Conservation (phyloP, 2,888 invertebrate species). For the Euspilapteryx auroguttella region DNA sequence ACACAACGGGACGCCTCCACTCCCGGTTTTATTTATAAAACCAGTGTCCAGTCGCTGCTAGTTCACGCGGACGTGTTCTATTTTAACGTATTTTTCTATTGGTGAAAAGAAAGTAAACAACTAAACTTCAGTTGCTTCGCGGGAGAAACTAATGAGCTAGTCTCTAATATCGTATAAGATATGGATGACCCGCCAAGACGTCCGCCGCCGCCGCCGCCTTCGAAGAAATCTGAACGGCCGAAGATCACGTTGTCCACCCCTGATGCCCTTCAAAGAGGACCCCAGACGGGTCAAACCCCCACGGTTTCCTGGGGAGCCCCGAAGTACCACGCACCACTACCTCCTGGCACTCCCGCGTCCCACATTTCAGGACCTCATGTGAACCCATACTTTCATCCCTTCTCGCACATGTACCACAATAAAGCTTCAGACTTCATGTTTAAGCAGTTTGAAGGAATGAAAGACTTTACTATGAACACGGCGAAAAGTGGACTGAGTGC, state of each 20-base stretch:
- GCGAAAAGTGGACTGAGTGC: conserved; percentile 79
- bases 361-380: conserved; percentile 31
- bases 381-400: conserved; percentile 38
- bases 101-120: too few species aligned
- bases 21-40: conserved; percentile 48
- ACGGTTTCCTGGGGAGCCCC: conserved; percentile 22
- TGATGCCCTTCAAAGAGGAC: too few species aligned
- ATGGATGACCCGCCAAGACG: too few species aligned
- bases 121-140: too few species aligned
- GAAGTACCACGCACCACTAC: conserved; percentile 24
- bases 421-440: conserved; percentile 80
- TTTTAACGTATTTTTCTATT: too few species aligned
- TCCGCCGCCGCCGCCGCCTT: conserved; percentile 35
- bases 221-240: conserved; percentile 28
- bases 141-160: too few species aligned
- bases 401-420: conserved; percentile 57
- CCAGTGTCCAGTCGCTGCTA: conserved; percentile 37
- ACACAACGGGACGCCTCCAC: conserved; percentile 32
- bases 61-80: conserved; percentile 33
- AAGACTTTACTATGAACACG: conserved; percentile 71
- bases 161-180: too few species aligned
- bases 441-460: conserved; percentile 77
- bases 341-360: conserved; percentile 28
- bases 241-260: conserved; percentile 56
- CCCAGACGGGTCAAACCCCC: too few species aligned